phyloP scores from a whole-genome alignment of 2,797 vertebrate genomes.

The Hyperoplus lanceolatus region DNA sequence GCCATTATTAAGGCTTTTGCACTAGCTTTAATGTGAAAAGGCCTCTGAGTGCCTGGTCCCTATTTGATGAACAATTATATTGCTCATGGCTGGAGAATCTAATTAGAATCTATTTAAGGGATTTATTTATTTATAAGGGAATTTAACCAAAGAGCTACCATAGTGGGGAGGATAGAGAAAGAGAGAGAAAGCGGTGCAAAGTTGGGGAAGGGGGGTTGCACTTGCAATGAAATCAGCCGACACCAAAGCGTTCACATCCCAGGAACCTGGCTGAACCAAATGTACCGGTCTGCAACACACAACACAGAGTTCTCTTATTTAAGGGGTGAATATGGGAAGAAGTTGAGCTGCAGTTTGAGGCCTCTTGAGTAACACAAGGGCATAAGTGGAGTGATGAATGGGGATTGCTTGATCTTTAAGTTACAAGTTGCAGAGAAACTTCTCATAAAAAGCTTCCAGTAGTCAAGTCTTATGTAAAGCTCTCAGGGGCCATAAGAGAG shows the following conservation, averaged over 20 bases:
- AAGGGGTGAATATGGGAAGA: constrained; percentile 17
- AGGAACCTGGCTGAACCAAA: constrained; percentile 50
- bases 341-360: constrained; percentile 29
- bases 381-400: constrained; percentile 23
- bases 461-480: constrained; percentile 26
- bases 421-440: constrained; percentile 45
- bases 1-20: constrained; percentile 67
- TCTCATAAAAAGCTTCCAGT: constrained; percentile 20
- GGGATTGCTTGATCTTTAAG: constrained; percentile 40
- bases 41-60: constrained; percentile 60
- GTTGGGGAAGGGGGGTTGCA: constrained; percentile 8
- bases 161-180: constrained; percentile 39
- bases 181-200: constrained; percentile 27
- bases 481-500: constrained; percentile 27
- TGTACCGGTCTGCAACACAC: constrained; percentile 44
- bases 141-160: constrained; percentile 73
- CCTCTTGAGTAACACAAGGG: constrained; percentile 27
- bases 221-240: constrained; percentile 46
- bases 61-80: constrained; percentile 79
- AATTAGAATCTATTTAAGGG: constrained; percentile 85
- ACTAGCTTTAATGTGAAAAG: constrained; percentile 68
- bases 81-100: constrained; percentile 80
- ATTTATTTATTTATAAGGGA: constrained; percentile 75
- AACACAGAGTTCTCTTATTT: constrained; percentile 24
- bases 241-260: constrained; percentile 45